A percentile compares a stretch with the other conserved stretches of the same genome.
phyloP scores from a whole-genome alignment of 2,113 vertebrate genomes.

The Cairina moschata region DNA sequence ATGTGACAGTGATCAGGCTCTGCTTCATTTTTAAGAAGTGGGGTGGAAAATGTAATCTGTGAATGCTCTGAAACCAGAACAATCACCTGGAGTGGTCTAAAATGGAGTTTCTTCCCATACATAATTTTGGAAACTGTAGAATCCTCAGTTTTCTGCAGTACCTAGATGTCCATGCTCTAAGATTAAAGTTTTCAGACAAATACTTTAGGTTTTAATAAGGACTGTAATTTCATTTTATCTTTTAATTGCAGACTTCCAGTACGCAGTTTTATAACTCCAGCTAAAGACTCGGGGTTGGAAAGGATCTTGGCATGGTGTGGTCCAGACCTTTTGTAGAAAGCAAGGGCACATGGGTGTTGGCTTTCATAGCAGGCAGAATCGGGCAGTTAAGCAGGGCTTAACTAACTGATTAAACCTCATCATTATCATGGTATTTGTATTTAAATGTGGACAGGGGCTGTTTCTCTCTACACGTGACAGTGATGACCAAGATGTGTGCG shows the following conservation, averaged over 20 bases:
- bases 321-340: neutral
- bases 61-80: neutral
- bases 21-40: neutral
- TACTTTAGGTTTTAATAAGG: neutral
- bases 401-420: neutral
- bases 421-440: neutral
- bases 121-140: neutral
- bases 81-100: neutral
- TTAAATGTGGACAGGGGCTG: too few relatives aligned
- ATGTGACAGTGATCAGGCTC: neutral
- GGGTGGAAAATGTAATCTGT: neutral
- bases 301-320: neutral
- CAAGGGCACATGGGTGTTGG: too few relatives aligned
- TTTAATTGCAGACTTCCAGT: neutral
- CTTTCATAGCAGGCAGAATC: neutral
- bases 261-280: neutral
- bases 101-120: neutral
- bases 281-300: neutral
- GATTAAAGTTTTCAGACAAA: neutral
- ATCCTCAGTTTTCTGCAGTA: neutral
- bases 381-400: neutral
- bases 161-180: neutral
- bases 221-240: neutral
- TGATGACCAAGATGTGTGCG: neutral
- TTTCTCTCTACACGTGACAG: neutral